A percentile compares a stretch with the other conserved stretches of the same genome.
phyloP scores from a whole-genome alignment of 2,797 vertebrate species.

The Lepilemur ruficaudatus region DNA sequence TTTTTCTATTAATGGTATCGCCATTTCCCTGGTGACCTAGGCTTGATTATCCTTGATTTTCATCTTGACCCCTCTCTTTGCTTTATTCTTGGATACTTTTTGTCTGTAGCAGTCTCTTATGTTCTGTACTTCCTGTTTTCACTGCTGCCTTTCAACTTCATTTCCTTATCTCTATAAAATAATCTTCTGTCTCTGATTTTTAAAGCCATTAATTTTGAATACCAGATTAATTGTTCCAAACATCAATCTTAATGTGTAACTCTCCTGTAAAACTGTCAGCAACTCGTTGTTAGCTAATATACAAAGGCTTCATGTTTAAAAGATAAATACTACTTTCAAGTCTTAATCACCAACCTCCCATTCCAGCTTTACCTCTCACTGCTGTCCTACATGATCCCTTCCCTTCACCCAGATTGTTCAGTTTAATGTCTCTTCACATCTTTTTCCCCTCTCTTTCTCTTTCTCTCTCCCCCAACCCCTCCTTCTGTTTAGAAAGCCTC shows the following conservation, averaged over 20 bases:
- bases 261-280: background rate
- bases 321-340: background rate
- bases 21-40: background rate
- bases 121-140: background rate
- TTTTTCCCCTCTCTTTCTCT: background rate
- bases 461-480: background rate
- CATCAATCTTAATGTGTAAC: background rate
- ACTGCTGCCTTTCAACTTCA: background rate
- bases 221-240: background rate
- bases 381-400: background rate
- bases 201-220: background rate
- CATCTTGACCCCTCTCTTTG: background rate
- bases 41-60: background rate
- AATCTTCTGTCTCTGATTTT: background rate
- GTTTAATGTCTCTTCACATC: background rate
- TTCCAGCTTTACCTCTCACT: background rate
- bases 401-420: background rate
- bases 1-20: background rate
- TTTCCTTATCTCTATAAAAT: background rate
- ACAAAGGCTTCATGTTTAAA: background rate
- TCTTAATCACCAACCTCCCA: background rate
- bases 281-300: background rate
- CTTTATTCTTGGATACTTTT: background rate
- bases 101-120: background rate
- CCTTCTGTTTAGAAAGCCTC: background rate